Conservation (phyloP, 2,888 invertebrate species). For the Mylabris sibirica region DNA sequence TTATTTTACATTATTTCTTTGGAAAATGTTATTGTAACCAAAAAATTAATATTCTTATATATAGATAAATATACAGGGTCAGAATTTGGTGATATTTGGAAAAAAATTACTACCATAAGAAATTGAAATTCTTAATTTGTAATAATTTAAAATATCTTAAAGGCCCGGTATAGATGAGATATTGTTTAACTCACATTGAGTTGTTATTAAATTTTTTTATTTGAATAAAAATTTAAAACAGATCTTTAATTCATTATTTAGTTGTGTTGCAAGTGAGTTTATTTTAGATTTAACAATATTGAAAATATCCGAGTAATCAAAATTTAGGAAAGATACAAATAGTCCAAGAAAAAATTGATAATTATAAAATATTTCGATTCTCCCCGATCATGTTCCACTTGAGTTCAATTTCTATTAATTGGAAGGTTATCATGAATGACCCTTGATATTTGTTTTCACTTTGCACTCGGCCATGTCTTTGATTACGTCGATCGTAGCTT, state of each 20-base stretch:
- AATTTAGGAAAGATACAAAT: no score
- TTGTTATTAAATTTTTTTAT: conserved; percentile 1
- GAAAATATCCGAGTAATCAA: no score
- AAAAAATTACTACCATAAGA: background rate
- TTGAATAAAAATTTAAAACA: conserved; percentile 4
- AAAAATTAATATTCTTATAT: conserved; percentile 3
- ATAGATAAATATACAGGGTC: background rate
- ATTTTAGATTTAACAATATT: no score
- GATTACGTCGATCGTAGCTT: no score
- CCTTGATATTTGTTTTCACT: background rate
- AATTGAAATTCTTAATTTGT: background rate
- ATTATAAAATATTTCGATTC: no score
- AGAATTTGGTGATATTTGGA: background rate
- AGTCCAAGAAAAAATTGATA: no score
- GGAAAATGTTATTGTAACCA: conserved; percentile 9
- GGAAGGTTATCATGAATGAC: background rate
- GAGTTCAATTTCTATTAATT: background rate
- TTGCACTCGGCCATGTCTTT: no score
- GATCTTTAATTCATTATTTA: background rate
- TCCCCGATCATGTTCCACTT: background rate
- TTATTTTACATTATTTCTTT: conserved; percentile 4
- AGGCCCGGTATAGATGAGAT: background rate
- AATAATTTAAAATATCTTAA: background rate
- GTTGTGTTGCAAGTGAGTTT: background rate
- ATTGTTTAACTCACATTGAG: conserved; percentile 9